Evolutionary conservation across 2,797 vertebrate species (phyloP).

Genomic region (Mus spretus): DNA sequence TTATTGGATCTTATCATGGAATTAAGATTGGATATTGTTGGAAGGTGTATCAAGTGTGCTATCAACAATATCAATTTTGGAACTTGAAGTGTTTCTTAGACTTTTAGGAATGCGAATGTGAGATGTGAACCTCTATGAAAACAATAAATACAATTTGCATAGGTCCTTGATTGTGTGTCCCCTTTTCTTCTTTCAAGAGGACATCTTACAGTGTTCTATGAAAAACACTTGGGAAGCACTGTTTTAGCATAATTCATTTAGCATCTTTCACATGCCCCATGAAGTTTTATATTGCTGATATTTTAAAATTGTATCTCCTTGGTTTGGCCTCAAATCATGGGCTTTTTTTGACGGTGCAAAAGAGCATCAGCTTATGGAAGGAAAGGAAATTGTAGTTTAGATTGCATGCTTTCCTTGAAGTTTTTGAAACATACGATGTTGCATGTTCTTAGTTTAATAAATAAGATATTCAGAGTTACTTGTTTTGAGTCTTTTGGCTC

Average conservation of each 20-base stretch:
- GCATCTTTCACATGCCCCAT: not conserved
- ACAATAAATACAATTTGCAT: not conserved
- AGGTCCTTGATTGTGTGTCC: not conserved
- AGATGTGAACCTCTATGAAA: slow-evolving; percentile 10
- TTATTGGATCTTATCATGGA: not conserved
- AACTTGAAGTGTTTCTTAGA: not conserved
- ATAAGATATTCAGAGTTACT: not conserved
- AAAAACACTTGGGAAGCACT: slow-evolving; percentile 3
- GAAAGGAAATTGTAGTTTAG: not conserved
- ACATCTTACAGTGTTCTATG: not conserved
- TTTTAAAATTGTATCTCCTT: slow-evolving; percentile 56
- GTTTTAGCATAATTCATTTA: slow-evolving; percentile 20
- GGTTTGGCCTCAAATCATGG: not conserved
- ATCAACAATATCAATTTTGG: not conserved
- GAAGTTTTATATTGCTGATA: slow-evolving; percentile 22
- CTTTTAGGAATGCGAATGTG: not conserved
- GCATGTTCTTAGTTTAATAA: slow-evolving; percentile 16
- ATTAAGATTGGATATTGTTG: not conserved
- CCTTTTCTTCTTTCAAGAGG: not conserved
- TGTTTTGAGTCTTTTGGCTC: slow-evolving; percentile 4
- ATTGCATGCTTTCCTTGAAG: not conserved
- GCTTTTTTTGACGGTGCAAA: slow-evolving; percentile 4
- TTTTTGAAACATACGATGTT: not conserved
- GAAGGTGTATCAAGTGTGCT: not conserved
- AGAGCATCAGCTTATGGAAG: slow-evolving; percentile 15